Evolutionary conservation across 2,888 invertebrate species (phyloP).

Genomic region (Ormyrus labotus): DNA sequence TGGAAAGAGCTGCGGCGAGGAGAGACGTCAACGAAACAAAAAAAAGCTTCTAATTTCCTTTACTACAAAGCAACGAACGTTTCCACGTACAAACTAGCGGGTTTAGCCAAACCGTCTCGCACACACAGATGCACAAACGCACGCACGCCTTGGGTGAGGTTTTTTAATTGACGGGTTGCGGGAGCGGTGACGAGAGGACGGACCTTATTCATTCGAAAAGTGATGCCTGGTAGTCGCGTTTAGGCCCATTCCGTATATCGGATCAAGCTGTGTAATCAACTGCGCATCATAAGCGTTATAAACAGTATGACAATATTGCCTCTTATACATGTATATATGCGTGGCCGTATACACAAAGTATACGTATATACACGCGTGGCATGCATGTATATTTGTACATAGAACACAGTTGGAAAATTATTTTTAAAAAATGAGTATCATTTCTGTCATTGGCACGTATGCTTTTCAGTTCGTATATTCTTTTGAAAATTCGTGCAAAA

Average conservation of each 20-base stretch:
- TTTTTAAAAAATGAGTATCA: not conserved
- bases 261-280: constrained; percentile 36
- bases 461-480: not conserved
- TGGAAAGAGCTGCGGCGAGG: no score
- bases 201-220: constrained; percentile 61
- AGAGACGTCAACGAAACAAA: no score
- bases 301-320: constrained; percentile 40
- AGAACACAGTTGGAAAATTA: constrained; percentile 40
- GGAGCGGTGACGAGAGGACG: constrained; percentile 73
- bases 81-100: no score
- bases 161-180: constrained; percentile 23
- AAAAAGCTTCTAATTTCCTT: no score
- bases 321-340: constrained; percentile 33
- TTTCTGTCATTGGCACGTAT: not conserved
- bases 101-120: not conserved
- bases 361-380: constrained; percentile 23
- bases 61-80: no score
- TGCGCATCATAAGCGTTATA: constrained; percentile 50
- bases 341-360: constrained; percentile 43
- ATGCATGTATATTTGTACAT: constrained; percentile 13
- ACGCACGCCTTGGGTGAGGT: constrained; percentile 34
- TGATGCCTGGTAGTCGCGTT: constrained; percentile 76
- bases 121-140: constrained; percentile 36
- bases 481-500: not conserved
- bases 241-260: constrained; percentile 72